These are phyloP conservation scores for Eristalis intricaria DNA, from an alignment of 2,888 invertebrate genomes.

Conservation along the genomic window DNA sequence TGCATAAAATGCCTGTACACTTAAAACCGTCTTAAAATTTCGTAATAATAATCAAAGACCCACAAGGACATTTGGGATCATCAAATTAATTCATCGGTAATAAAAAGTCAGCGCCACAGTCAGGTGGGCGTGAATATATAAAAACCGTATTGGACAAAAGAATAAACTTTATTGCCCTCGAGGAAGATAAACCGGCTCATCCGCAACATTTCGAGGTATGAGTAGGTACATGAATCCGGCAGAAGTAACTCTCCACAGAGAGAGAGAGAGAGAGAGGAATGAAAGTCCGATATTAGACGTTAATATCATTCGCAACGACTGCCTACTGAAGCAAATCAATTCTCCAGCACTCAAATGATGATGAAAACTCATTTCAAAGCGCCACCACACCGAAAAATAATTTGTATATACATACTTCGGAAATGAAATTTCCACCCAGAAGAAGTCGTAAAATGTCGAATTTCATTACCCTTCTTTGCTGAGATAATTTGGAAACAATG, in stretches of 20 bases:
- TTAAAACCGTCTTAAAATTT: not conserved
- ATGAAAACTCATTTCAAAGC: conserved; percentile 48
- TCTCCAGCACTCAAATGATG: conserved; percentile 19
- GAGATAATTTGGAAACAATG: conserved; percentile 63
- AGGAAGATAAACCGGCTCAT: not conserved
- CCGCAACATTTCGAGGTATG: not conserved
- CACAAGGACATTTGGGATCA: not conserved
- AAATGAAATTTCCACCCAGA: not conserved
- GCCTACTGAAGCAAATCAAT: conserved; percentile 48
- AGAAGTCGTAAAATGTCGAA: conserved; percentile 59
- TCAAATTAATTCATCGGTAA: conserved; percentile 37
- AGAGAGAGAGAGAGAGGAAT: not conserved
- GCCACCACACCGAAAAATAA: conserved; percentile 44
- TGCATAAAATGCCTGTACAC: too few species aligned
- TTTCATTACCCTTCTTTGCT: conserved; percentile 64
- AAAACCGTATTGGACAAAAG: conserved; percentile 30
- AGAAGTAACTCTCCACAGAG: conserved; percentile 8
- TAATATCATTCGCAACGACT: conserved; percentile 24
- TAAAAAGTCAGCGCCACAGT: conserved; percentile 10
- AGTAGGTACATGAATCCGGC: conserved; percentile 11
- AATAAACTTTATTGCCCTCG: conserved; percentile 43
- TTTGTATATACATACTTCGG: conserved; percentile 43
- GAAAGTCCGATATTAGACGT: conserved; percentile 31
- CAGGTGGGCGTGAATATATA: conserved; percentile 37
- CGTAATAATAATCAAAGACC: not conserved